Evolutionary conservation across 2,888 invertebrate genomes (phyloP).

Genomic region (Azorinus chamasolen): DNA sequence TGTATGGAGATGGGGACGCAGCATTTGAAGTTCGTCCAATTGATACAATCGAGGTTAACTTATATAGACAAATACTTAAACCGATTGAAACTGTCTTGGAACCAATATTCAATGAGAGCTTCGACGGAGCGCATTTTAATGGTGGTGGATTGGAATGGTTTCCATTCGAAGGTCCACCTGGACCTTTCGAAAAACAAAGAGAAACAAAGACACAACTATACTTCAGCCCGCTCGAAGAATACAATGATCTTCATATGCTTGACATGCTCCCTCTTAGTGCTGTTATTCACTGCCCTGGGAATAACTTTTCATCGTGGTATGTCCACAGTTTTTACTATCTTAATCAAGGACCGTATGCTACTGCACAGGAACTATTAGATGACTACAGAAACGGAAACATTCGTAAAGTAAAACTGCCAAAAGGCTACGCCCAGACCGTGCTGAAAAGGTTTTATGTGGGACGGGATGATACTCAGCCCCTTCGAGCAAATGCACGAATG

Average conservation of each 20-base stretch:
- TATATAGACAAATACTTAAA: constrained; percentile 8
- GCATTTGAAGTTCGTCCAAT: constrained; percentile 28
- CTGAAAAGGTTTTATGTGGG: constrained; percentile 38
- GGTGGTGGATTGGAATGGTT: constrained; percentile 12
- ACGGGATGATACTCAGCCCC: constrained; percentile 12
- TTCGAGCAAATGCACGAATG: constrained; percentile 46
- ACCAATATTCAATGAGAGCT: constrained; percentile 41
- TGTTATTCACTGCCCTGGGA: constrained; percentile 53
- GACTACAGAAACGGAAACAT: constrained; percentile 42
- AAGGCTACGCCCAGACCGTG: constrained; percentile 40
- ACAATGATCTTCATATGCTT: constrained; percentile 40
- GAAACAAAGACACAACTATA: neutral
- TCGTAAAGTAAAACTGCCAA: constrained; percentile 43
- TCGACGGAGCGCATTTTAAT: constrained; percentile 38
- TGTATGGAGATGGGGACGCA: constrained; percentile 7
- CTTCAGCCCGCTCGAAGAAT: constrained; percentile 1
- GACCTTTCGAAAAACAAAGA: neutral
- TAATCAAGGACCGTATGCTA: constrained; percentile 62
- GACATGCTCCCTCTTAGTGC: constrained; percentile 58
- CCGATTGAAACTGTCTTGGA: constrained; percentile 18
- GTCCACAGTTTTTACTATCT: constrained; percentile 54
- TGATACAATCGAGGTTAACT: constrained; percentile 17
- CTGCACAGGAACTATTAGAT: constrained; percentile 29
- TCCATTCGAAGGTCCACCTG: constrained; percentile 12
- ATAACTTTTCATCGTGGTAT: constrained; percentile 49